Percentiles rank a stretch among this genome's conserved stretches.
phyloP scores from a whole-genome alignment of 2,888 invertebrate genomes.

The Leucoma salicis region DNA sequence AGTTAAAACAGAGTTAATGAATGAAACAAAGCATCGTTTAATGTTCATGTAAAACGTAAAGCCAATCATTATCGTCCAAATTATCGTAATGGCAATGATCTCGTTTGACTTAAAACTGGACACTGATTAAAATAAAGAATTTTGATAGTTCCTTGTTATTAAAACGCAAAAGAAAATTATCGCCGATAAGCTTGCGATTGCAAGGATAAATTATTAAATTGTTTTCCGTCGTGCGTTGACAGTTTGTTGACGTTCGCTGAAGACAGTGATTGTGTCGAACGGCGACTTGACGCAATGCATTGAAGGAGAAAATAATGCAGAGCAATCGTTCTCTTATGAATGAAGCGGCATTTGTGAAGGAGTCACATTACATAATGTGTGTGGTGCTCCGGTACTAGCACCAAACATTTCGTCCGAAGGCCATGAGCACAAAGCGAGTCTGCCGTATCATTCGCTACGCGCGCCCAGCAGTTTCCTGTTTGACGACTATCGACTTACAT shows the following conservation, averaged over 20 bases:
- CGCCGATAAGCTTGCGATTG: conserved; percentile 53
- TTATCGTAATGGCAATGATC: conserved; percentile 72
- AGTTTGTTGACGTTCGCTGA: background rate
- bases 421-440: conserved; percentile 69
- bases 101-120: conserved; percentile 54
- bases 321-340: conserved; percentile 63
- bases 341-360: conserved; percentile 67
- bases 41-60: conserved; percentile 40
- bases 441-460: conserved; percentile 70
- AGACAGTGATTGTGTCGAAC: conserved; percentile 18
- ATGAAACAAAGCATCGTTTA: conserved; percentile 40
- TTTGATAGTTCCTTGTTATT: conserved; percentile 61
- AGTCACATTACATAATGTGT: conserved; percentile 69
- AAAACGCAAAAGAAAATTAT: conserved; percentile 71
- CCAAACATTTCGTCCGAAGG: conserved; percentile 73
- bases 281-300: conserved; percentile 36
- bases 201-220: conserved; percentile 24
- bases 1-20: conserved; percentile 27
- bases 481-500: conserved; percentile 81
- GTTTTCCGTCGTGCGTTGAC: background rate
- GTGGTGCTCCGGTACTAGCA: conserved; percentile 52
- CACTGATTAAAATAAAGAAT: conserved; percentile 58
- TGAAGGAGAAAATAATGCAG: conserved; percentile 50
- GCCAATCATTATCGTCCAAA: conserved; percentile 45
- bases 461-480: conserved; percentile 79